Conservation (phyloP, 1,140 invertebrate genomes). For the Teleopsis dalmanni region DNA sequence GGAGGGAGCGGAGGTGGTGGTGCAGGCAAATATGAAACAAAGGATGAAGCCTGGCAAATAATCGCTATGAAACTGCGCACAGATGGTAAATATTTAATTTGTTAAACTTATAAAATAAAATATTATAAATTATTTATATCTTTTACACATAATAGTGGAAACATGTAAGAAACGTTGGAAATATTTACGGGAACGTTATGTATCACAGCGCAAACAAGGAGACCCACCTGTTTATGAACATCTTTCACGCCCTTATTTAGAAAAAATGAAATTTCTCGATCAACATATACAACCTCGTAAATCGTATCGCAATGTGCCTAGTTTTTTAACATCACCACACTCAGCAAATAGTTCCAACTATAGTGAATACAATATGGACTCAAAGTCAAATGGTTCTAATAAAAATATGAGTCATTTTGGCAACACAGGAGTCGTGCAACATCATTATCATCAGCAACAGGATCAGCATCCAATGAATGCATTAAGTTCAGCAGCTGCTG, state of each 20-base stretch:
- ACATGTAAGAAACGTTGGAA: constrained; percentile 44
- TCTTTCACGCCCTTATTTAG: constrained; percentile 38
- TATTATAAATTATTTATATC: background rate
- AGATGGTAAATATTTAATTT: constrained; percentile 25
- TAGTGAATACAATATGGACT: constrained; percentile 39
- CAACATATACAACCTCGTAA: constrained; percentile 41
- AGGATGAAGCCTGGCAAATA: constrained; percentile 39
- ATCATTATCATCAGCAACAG: constrained; percentile 30
- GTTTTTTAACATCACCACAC: constrained; percentile 37
- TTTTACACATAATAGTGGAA: constrained; percentile 24
- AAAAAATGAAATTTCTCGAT: constrained; percentile 44
- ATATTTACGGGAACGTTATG: constrained; percentile 41
- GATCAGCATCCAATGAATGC: constrained; percentile 32
- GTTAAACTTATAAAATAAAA: background rate
- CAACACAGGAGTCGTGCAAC: constrained; percentile 12
- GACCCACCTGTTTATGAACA: constrained; percentile 42
- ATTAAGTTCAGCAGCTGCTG: constrained; percentile 25
- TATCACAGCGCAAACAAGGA: constrained; percentile 39
- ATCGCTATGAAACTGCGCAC: constrained; percentile 36
- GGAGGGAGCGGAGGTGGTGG: constrained; percentile 20
- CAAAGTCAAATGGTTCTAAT: constrained; percentile 35
- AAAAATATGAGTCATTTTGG: constrained; percentile 31
- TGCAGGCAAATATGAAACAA: constrained; percentile 36
- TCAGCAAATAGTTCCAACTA: constrained; percentile 38
- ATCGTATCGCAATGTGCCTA: constrained; percentile 39